These are phyloP conservation scores for Chloroceryle inda DNA, from an alignment of 2,797 vertebrate species.

Conservation along the genomic window DNA sequence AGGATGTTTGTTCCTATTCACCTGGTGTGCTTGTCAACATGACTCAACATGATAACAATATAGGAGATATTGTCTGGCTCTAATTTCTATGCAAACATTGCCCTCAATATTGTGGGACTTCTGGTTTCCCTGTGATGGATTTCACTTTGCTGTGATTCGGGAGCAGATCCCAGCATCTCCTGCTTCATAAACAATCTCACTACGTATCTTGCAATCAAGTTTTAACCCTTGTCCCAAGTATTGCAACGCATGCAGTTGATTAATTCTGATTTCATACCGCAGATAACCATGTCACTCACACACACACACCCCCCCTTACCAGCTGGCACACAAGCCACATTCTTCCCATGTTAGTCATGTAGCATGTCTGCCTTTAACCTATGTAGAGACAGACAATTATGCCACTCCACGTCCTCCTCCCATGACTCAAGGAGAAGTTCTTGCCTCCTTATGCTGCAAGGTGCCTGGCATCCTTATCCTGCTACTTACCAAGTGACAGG, in stretches of 20 bases:
- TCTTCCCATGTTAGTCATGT: background rate
- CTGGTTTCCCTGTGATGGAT: background rate
- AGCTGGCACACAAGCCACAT: background rate
- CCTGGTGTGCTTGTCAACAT: background rate
- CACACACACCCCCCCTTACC: background rate
- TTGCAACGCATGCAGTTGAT: background rate
- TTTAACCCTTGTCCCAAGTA: background rate
- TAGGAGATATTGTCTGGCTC: background rate
- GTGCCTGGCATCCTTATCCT: background rate
- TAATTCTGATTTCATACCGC: background rate
- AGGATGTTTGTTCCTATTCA: background rate
- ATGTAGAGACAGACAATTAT: background rate
- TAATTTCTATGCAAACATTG: background rate
- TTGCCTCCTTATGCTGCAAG: background rate
- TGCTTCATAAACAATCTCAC: background rate
- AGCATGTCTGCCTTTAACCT: background rate
- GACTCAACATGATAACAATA: background rate
- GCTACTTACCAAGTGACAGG: background rate
- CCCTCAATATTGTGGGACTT: background rate
- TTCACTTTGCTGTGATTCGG: background rate
- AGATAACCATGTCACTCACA: background rate
- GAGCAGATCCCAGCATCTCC: background rate
- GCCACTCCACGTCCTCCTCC: background rate
- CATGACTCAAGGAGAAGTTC: background rate
- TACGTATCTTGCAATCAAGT: background rate